These are phyloP conservation scores for Typhlichthys eigenmanni DNA, from an alignment of 2,797 vertebrate species.

Conservation along the genomic window DNA sequence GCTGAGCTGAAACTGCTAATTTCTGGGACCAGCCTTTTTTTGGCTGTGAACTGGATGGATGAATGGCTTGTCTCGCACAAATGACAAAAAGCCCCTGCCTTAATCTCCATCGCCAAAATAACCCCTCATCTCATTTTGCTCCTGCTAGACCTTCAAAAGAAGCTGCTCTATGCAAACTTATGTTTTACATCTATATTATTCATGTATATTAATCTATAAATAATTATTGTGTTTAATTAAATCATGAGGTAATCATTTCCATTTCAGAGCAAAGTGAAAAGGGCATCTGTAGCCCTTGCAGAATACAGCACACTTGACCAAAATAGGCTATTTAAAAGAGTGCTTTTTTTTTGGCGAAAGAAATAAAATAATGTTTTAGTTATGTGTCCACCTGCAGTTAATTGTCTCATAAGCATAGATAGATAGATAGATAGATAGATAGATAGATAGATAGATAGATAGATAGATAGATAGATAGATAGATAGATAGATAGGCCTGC, in stretches of 20 bases:
- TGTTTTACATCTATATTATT: conserved; percentile 63
- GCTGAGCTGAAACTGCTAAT: conserved; percentile 99
- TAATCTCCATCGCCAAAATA: conserved; percentile 98
- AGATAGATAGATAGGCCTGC: conserved; percentile 41
- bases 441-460: conserved; percentile 36
- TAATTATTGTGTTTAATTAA: conserved; percentile 31
- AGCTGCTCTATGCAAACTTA: conserved; percentile 88
- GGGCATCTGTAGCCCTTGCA: conserved; percentile 17
- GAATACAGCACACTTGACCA: conserved; percentile 2
- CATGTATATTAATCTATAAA: conserved; percentile 27
- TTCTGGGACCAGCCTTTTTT: conserved; percentile 99
- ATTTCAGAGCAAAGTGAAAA: conserved; percentile 14
- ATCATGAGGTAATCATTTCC: conserved; percentile 3
- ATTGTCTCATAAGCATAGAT: conserved; percentile 37
- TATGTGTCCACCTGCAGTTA: conserved; percentile 19
- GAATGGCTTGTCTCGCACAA: conserved; percentile 99
- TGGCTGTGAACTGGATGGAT: conserved; percentile 99
- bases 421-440: background rate
- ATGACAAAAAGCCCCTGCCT: conserved; percentile 99
- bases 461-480: background rate
- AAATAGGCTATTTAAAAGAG: conserved; percentile 36
- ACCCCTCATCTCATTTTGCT: conserved; percentile 96
- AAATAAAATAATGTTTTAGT: conserved; percentile 7
- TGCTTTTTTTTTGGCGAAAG: conserved; percentile 8
- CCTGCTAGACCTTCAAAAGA: conserved; percentile 88